Base-by-base conservation (phyloP, 1,140 invertebrate species). In the Drosophila obscura region DNA sequence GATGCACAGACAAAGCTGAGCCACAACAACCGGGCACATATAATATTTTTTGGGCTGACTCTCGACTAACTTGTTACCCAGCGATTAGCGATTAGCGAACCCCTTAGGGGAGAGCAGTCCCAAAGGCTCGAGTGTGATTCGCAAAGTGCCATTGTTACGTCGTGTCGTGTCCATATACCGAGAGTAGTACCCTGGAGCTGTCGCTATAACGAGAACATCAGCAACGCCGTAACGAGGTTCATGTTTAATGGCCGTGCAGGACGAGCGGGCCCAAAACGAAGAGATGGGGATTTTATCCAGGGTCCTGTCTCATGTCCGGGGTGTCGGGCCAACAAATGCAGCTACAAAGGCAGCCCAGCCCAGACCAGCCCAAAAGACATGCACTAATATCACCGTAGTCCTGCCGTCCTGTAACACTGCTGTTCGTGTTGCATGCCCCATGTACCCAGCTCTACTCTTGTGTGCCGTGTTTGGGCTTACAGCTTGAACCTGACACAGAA, bases 401-500 rank as follows among this genome's bases (percentile, higher is more conserved):
- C 35, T 39, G 35, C 11, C 35, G 35, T 39, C 11, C 35, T 39
- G 35, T 39, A 39, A 39, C 35, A 13, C 35, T 78, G 51, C 73
- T 63, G 65, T 62, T 77, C 80, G 75, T 82, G 75, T 79, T 71
- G 62, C 82, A 82, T 87, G 53, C 64, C 22, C 61, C 57, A 45
- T 46, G 46, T 58, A 51, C 41, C 58, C 43, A 26, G 35, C 19
- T 15, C 41, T 24, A 24, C 2, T 56, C 48, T 56, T 56, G 58
- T 72, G 57, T 65, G 59, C 46, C 44, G 50, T 61, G 56, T 56
- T 76, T 77, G 74, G 67, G 59, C 67, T 61, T 83, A 77, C 76
- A 79, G 75, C 84, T 88, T 89, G 83, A 87, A 87, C 82, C 83
- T 88, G 83, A 88, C 83, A 88, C 83, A 88, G 79, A 88, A 88